Evolutionary conservation across 2,797 vertebrate species (phyloP), one percentile per base, ranked within the genome.

Genomic region (Scleropages formosus): DNA sequence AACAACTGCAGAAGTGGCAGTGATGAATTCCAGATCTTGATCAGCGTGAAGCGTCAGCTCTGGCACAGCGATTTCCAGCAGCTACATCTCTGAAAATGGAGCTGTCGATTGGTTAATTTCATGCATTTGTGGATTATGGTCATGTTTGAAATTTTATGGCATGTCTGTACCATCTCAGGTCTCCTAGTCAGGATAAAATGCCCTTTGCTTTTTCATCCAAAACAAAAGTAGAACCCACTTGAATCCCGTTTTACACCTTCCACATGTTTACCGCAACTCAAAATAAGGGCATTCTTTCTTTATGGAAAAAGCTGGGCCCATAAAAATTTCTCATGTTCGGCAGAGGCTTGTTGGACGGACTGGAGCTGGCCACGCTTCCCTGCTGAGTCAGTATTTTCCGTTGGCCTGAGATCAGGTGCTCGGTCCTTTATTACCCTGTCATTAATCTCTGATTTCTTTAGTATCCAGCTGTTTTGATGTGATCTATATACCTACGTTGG

Each of bases 401-500:
- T 71, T 71, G 26, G 53, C 53, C 31, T 27, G 51, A 71, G n/a
- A 59, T 58, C 24, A 71, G 51, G 22, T 27, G 24, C 31, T 39
- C 49, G n/a, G n/a, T 71, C 13, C 73, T 51, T 76, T 68, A 77
- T 80, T 69, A 80, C 12, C 76, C 76, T 71, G 66, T 77, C 80
- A 78, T 77, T 67, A 75, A 78, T 74, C 22, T 62, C 65, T 13
- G 64, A 58, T 64, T 46, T 74, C 56, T 3, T 10, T 15, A 46
- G 66, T 20, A 16, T 13, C 63, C 26, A 73, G 72, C 61, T 49
- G 58, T 74, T 78, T 16, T 64, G 70, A 75, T 24, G 31, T 75
- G 75, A 79, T 74, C 69, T 79, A 73, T 64, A 80, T 8, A 61
- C 62, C 77, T 15, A 49, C 58, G 79, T 12, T 72, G 79, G 56